phyloP scores from a whole-genome alignment of 1,140 invertebrate genomes.

The Mya arenaria region DNA sequence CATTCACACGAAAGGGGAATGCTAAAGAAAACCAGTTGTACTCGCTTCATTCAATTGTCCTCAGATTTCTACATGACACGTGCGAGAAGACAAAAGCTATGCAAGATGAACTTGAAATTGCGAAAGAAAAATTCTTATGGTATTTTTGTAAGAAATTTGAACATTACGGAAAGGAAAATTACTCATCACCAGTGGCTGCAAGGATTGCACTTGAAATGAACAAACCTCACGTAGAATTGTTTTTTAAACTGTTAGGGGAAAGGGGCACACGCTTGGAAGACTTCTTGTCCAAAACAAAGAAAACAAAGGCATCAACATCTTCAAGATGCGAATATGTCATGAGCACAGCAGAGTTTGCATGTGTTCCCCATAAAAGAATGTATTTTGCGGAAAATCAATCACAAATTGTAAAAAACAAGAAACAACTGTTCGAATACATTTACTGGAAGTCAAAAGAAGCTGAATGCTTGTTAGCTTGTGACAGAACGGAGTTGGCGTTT shows the following conservation, averaged over 20 bases:
- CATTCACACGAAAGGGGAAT: not conserved
- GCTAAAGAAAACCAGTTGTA: not conserved
- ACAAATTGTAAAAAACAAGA: not conserved
- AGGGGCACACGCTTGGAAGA: not conserved
- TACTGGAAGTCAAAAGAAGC: slow-evolving; percentile 11
- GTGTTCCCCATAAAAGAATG: not conserved
- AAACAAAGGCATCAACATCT: not conserved
- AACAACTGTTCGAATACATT: slow-evolving; percentile 17
- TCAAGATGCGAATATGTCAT: not conserved
- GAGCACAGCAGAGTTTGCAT: not conserved
- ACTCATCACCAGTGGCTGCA: not conserved
- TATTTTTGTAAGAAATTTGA: not conserved
- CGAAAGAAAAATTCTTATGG: not conserved
- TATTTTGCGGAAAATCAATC: slow-evolving; percentile 18
- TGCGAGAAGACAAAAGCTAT: not conserved
- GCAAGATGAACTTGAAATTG: not conserved
- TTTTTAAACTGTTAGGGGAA: slow-evolving; percentile 2
- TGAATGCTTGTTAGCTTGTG: not conserved
- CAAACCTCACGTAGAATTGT: slow-evolving; percentile 13
- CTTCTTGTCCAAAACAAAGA: slow-evolving; percentile 7
- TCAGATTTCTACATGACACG: not conserved
- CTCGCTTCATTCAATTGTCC: slow-evolving; percentile 18
- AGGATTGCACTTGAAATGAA: not conserved
- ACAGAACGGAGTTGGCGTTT: not conserved
- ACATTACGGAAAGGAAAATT: not conserved